Conservation (phyloP, 2,888 invertebrate species). For the Oscheius sp. region DNA sequence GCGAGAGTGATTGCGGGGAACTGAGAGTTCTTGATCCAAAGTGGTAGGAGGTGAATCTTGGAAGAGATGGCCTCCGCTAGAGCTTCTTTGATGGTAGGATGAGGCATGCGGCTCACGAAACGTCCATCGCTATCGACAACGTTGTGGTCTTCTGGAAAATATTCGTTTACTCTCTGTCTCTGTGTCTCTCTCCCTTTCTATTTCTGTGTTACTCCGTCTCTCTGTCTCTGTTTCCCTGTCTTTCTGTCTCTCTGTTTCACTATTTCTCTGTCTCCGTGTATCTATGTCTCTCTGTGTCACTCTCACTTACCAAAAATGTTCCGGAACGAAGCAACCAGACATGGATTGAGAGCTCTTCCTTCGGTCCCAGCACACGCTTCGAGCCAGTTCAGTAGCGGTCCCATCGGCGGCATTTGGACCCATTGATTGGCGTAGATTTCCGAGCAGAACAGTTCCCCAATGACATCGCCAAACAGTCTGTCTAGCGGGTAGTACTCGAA, state of each 20-base stretch:
- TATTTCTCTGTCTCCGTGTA: too few species aligned
- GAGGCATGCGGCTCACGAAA: background rate
- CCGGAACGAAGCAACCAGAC: conserved; percentile 7
- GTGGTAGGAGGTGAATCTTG: conserved; percentile 9
- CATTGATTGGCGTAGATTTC: conserved; percentile 29
- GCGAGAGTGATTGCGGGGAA: conserved; percentile 19
- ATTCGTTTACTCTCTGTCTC: too few species aligned
- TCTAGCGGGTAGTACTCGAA: conserved; percentile 26
- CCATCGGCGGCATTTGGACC: conserved; percentile 24
- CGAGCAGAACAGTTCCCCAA: conserved; percentile 25
- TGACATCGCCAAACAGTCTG: conserved; percentile 19
- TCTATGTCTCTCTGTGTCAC: too few species aligned
- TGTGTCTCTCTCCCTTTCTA: too few species aligned
- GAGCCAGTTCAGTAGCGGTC: conserved; percentile 3
- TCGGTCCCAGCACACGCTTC: background rate
- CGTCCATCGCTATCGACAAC: too few species aligned
- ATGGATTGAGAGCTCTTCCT: conserved; percentile 6
- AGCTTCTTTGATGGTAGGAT: conserved; percentile 13
- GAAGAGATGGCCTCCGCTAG: background rate
- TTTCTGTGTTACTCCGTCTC: too few species aligned
- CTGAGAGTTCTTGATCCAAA: conserved; percentile 18
- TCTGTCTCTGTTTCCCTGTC: too few species aligned
- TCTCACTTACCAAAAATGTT: conserved; percentile 7
- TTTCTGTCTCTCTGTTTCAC: too few species aligned
- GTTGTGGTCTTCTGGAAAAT: too few species aligned